Percentiles rank a stretch among this genome's conserved stretches.
Evolutionary conservation across 2,797 vertebrate genomes (phyloP).

Genomic region (Cyprinodon diabolis): DNA sequence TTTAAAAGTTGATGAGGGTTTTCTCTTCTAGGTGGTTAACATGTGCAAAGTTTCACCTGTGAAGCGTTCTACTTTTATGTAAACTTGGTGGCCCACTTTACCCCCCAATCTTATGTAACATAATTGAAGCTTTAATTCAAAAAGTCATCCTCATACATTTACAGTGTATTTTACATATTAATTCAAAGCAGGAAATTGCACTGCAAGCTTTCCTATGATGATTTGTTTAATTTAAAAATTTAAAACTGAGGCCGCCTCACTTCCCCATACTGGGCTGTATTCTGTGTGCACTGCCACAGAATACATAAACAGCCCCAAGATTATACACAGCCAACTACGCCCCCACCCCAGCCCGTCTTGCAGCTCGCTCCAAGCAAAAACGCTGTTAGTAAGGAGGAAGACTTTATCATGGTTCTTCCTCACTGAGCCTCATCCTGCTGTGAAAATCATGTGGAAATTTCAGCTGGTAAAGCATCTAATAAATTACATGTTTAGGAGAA

Average conservation of each 20-base stretch:
- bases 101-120: slow-evolving; percentile 34
- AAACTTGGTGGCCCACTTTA: slow-evolving; percentile 32
- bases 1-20: neutral
- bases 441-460: slow-evolving; percentile 35
- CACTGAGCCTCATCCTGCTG: slow-evolving; percentile 15
- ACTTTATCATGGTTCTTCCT: slow-evolving; percentile 40
- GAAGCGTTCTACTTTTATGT: neutral
- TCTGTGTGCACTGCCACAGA: slow-evolving; percentile 30
- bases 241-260: slow-evolving; percentile 21
- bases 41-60: neutral
- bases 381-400: slow-evolving; percentile 9
- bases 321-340: slow-evolving; percentile 4
- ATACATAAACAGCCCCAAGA: slow-evolving; percentile 42
- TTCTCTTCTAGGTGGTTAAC: neutral
- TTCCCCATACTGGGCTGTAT: slow-evolving; percentile 29
- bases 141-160: slow-evolving; percentile 37
- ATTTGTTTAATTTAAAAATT: slow-evolving; percentile 42
- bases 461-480: slow-evolving; percentile 25
- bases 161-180: slow-evolving; percentile 40
- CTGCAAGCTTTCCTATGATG: slow-evolving; percentile 33
- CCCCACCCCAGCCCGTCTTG: neutral
- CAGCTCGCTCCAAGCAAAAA: slow-evolving; percentile 13
- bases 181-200: slow-evolving; percentile 44
- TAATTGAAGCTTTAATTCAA: slow-evolving; percentile 38
- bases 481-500: neutral